Evolutionary conservation across 2,797 vertebrate species (phyloP), one percentile per base, ranked within the genome.

Genomic region (Squalus acanthias): DNA sequence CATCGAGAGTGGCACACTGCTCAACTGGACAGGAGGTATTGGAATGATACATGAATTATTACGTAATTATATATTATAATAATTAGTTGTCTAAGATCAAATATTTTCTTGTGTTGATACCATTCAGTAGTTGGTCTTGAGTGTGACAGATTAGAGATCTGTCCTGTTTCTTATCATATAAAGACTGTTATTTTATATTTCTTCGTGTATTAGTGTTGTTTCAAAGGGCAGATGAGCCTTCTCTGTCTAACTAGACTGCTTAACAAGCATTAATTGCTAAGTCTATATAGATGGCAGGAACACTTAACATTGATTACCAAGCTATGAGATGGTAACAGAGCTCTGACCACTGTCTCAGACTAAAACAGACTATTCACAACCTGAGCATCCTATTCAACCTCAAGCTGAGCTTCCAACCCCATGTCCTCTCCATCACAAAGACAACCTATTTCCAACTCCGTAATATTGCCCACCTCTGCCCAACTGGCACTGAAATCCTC

Each of bases 1-100:
- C 93, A 67, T 96, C 67, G 96, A 97, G 57, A 0, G 72, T 20
- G 24, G 95, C 20, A 96, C 98, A 98, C n/a, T 96, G 97, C 96
- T 96, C 97, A 97, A 91, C 63, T 96, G 88, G 89, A 46, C 65
- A 93, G 91, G 91, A 46, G 8, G 39, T 9, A 93, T 24, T 24
- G 2, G n/a, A 93, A 93, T 69, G 39, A 39, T 67, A 6, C 22
- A 39, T 67, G 33, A 46, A 39, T 92, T 39, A 67, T 92, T 92
- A 65, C 57, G 92, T 79, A 96, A 96, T 88, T 26, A 65, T 65
- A n/a, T 4, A 93, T n/a, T 93, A 10, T 20, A 39, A 93, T 67
- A 39, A 39, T 67, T 20, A 60, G 50, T 89, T 89, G 33, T 57
- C 50, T 12, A 57, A 10, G 53, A 15, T 60, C 24, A 60, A 89